Base-by-base conservation (phyloP, 2,113 vertebrate genomes). In the Mustelus asterias region DNA sequence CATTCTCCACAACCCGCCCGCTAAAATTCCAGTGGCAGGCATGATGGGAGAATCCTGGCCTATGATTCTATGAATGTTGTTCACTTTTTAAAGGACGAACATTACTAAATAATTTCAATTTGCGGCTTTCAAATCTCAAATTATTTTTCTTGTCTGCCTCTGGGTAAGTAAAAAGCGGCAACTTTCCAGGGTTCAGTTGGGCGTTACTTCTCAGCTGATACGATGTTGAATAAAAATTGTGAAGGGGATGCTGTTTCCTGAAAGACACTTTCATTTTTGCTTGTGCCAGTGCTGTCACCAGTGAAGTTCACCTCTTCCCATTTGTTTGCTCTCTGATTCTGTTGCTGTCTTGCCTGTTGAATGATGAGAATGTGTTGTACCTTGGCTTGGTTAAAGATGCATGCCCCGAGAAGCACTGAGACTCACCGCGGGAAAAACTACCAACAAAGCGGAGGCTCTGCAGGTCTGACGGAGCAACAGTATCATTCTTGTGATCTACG, bases 221-320 rank as follows among this genome's bases (percentile, higher is more conserved):
- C 10, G 37, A n/a, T 22, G 89, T 18, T 93, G 60, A 67, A n/a
- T 93, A 65, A 7, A 60, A 90, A n/a, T 18, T 37, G 22, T 58
- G 63, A 93, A 93, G 89, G 60, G 89, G 89, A 65, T 93, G 89
- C 89, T 65, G 60, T 65, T 20, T 63, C 89, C 67, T 93, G 9
- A 41, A 93, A 65, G 0, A 37, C 58, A 63, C 29, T 92, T 33
- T 63, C 88, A 60, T 65, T 63, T 67, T 18, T 67, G 89, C 89
- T 37, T 37, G 60, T 37, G 33, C 37, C 22, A n/a, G 18, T 93
- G 37, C 60, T 93, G 89, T 65, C n/a, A 65, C 4, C 80, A 83
- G 80, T 44, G 6, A 18, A 44, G 80, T 41, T 22, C 80, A 83
- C 60, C 10, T 93, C 29, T 93, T 18, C 20, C 2, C 60, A 37